These are phyloP conservation scores for Myrmecobius fasciatus DNA, from an alignment of 2,113 vertebrate species.

Conservation along the genomic window DNA sequence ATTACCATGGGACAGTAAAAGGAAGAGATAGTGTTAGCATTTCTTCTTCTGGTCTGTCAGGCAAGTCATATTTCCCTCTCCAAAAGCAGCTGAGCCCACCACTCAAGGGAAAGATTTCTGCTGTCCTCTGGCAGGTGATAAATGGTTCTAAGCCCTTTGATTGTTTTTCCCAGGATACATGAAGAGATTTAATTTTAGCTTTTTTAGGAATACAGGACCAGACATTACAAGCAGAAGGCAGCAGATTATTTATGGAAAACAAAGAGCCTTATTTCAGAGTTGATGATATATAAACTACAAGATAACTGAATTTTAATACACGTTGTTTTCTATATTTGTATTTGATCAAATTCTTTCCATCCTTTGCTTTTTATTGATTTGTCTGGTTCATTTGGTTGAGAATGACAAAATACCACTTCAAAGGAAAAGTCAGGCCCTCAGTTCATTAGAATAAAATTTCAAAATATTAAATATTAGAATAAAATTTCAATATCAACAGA, in stretches of 20 bases:
- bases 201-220: constrained; percentile 48
- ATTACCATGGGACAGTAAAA: neutral
- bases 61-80: neutral
- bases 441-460: constrained; percentile 50
- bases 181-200: constrained; percentile 65
- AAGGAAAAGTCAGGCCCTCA: neutral
- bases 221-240: constrained; percentile 65
- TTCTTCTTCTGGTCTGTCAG: neutral
- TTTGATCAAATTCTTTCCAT: constrained; percentile 22
- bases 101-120: neutral
- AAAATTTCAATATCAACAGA: constrained; percentile 61
- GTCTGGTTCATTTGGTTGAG: constrained; percentile 52
- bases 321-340: constrained; percentile 40
- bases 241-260: constrained; percentile 41
- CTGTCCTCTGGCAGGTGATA: neutral
- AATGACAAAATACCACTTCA: constrained; percentile 64
- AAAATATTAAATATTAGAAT: no score
- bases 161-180: constrained; percentile 20
- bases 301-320: constrained; percentile 59
- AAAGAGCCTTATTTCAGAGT: constrained; percentile 30
- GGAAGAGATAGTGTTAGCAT: neutral
- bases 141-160: neutral
- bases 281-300: constrained; percentile 37
- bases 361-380: constrained; percentile 44
- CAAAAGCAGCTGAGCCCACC: neutral